Evolutionary conservation across 2,888 invertebrate species (phyloP).

Genomic region (Cancer borealis): DNA sequence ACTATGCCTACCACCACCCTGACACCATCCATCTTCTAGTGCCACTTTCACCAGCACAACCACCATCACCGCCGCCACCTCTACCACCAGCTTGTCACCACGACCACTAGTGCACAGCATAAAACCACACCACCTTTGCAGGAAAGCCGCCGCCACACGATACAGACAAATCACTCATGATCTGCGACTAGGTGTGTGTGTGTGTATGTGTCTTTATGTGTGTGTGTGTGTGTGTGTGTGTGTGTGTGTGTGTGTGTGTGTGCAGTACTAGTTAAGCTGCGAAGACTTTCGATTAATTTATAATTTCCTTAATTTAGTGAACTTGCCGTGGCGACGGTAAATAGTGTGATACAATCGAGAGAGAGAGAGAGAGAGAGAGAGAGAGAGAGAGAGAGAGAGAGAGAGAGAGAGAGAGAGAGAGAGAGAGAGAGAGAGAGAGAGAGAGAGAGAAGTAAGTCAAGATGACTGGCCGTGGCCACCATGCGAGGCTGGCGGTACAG

Average conservation of each 20-base stretch:
- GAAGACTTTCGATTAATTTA: background rate
- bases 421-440: slow-evolving; percentile 25
- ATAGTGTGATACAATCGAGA: background rate
- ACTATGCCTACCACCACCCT: slow-evolving; percentile 46
- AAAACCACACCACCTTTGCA: background rate
- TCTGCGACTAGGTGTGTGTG: slow-evolving; percentile 6
- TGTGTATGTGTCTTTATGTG: background rate
- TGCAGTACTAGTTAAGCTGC: background rate
- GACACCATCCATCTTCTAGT: slow-evolving; percentile 53
- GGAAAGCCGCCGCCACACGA: background rate
- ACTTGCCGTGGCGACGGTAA: background rate
- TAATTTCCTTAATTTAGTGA: background rate
- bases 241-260: background rate
- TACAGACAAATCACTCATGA: background rate
- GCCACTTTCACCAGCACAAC: slow-evolving; percentile 51
- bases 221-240: background rate
- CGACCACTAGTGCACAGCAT: background rate
- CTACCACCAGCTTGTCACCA: slow-evolving; percentile 15
- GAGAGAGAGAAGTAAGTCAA: slow-evolving; percentile 21
- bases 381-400: slow-evolving; percentile 46
- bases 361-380: slow-evolving; percentile 45
- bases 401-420: slow-evolving; percentile 29
- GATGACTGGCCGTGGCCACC: background rate
- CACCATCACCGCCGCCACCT: slow-evolving; percentile 9
- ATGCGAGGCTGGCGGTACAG: background rate